Percentiles rank a stretch among this genome's conserved stretches.
Conservation (phyloP, 1,140 invertebrate species). For the Drosophila pallidifrons region DNA sequence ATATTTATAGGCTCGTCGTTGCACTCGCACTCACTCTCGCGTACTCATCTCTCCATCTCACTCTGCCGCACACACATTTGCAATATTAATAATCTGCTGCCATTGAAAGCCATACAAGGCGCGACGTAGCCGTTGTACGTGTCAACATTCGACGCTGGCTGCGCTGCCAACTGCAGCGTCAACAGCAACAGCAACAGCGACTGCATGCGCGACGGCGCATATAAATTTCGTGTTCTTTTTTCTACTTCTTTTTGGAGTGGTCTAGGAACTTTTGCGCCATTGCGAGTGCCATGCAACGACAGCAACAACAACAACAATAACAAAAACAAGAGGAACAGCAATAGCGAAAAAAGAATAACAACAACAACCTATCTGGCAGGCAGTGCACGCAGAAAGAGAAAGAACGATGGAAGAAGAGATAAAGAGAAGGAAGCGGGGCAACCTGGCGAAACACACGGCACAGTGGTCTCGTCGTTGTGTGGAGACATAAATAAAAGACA, state of each 20-base stretch:
- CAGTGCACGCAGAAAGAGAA: conserved; percentile 34
- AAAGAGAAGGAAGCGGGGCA: not conserved
- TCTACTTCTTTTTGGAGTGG: conserved; percentile 65
- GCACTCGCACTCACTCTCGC: not conserved
- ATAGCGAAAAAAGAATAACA: not conserved
- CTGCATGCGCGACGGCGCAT: conserved; percentile 81
- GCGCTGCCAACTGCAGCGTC: conserved; percentile 33
- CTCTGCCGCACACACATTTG: conserved; percentile 44
- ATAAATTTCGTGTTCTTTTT: conserved; percentile 80
- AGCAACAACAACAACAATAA: conserved; percentile 52
- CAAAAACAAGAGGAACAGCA: conserved; percentile 22
- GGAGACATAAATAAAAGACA: conserved; percentile 47
- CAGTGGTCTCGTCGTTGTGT: conserved; percentile 59
- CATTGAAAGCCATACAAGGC: conserved; percentile 83
- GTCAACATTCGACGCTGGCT: conserved; percentile 77
- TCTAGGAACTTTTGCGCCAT: conserved; percentile 82
- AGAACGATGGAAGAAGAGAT: not conserved
- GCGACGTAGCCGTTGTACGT: conserved; percentile 67
- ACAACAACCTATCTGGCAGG: conserved; percentile 66
- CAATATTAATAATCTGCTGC: conserved; percentile 83
- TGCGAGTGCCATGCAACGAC: conserved; percentile 73
- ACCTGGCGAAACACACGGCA: conserved; percentile 44
- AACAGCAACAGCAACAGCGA: conserved; percentile 27
- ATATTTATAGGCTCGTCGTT: conserved; percentile 67
- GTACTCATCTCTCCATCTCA: conserved; percentile 2